Evolutionary conservation across 2,888 invertebrate species (phyloP).

Genomic region (Ischnura elegans): DNA sequence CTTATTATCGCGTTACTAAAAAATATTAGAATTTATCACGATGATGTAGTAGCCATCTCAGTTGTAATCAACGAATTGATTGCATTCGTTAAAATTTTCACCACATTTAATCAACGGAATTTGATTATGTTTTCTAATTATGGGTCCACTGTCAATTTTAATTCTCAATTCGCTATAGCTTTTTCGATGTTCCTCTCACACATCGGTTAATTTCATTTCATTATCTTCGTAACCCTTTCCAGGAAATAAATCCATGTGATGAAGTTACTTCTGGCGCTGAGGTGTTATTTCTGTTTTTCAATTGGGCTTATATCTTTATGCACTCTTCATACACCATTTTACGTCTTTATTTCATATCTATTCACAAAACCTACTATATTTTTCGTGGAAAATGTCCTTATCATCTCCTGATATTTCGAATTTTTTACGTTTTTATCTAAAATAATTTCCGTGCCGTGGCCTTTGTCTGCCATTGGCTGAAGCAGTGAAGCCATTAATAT

Average conservation of each 20-base stretch:
- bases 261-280: background rate
- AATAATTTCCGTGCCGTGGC: too few species aligned
- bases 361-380: too few species aligned
- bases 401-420: too few species aligned
- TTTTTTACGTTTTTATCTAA: too few species aligned
- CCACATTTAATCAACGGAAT: background rate
- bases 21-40: background rate
- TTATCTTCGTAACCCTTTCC: too few species aligned
- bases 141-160: background rate
- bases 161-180: background rate
- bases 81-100: background rate
- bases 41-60: background rate
- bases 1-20: background rate
- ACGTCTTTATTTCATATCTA: background rate
- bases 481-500: too few species aligned
- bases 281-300: background rate
- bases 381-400: too few species aligned
- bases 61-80: slow-evolving; percentile 15
- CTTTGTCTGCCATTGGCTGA: too few species aligned
- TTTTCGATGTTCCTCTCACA: background rate
- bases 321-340: background rate
- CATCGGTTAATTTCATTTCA: too few species aligned
- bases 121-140: background rate
- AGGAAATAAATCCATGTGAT: too few species aligned
- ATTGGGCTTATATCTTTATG: background rate